phyloP scores from a whole-genome alignment of 2,797 vertebrate species.

The Chlorospingus semifuscus region DNA sequence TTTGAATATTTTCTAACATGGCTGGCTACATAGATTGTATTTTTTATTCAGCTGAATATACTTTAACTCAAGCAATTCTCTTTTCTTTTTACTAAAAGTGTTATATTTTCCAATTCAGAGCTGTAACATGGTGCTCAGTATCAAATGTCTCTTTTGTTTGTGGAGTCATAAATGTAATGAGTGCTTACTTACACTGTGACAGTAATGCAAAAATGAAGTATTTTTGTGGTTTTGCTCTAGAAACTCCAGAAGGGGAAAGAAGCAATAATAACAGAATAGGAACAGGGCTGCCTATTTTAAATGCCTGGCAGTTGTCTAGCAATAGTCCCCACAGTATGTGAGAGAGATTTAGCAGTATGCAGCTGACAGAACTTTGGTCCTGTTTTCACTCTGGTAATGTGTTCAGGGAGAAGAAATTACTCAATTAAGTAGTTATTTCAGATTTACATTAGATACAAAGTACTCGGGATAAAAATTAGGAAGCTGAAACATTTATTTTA shows the following conservation, averaged over 20 bases:
- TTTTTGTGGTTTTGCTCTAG: not conserved
- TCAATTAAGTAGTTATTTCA: not conserved
- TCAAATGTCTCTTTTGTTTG: not conserved
- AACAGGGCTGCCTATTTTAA: not conserved
- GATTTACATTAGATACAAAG: not conserved
- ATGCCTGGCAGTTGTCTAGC: not conserved
- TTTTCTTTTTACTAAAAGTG: not conserved
- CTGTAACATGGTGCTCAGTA: not conserved
- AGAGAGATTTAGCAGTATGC: not conserved
- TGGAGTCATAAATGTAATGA: not conserved
- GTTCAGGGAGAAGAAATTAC: not conserved
- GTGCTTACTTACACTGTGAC: not conserved
- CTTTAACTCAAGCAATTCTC: not conserved
- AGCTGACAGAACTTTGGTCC: not conserved
- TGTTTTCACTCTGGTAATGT: not conserved
- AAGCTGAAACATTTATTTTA: not conserved
- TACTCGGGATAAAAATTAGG: not conserved
- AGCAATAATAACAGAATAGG: not conserved
- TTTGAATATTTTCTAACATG: not conserved
- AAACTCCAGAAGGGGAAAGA: not conserved
- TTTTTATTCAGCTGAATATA: not conserved
- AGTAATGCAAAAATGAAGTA: not conserved
- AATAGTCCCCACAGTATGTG: not conserved
- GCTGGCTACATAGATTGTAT: not conserved
- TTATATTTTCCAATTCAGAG: not conserved